Percentiles rank a stretch among this genome's conserved stretches.
phyloP scores from a whole-genome alignment of 92 coral and sea anemone species.

The Bergia puertoricense region DNA sequence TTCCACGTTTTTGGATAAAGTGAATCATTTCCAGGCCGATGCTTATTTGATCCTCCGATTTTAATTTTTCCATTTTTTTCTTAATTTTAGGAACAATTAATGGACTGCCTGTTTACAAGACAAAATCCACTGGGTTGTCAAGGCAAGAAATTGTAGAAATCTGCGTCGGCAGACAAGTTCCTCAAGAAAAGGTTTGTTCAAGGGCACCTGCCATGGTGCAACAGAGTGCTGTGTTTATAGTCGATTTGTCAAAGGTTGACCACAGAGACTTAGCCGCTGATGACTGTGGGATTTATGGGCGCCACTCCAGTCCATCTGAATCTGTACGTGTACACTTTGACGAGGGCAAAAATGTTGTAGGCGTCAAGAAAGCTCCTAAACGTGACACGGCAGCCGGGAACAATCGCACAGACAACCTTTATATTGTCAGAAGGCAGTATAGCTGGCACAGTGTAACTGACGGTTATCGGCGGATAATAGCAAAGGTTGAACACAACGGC shows the following conservation, averaged over 20 bases:
- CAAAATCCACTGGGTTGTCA: conserved; percentile 39
- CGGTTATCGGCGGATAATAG: conserved; percentile 35
- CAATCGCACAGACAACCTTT: neutral
- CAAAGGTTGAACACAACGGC: conserved; percentile 31
- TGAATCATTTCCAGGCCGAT: too few relatives aligned
- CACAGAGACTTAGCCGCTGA: conserved; percentile 54
- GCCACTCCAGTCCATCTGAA: conserved; percentile 65
- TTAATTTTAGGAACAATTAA: neutral
- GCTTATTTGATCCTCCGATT: neutral
- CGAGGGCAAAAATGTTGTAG: conserved; percentile 22
- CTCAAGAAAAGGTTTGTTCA: conserved; percentile 42
- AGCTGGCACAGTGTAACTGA: conserved; percentile 51
- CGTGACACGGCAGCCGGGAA: conserved; percentile 4
- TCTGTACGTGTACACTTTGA: conserved; percentile 19
- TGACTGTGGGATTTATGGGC: conserved; percentile 62
- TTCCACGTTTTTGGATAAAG: too few relatives aligned
- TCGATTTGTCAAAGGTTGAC: conserved; percentile 48
- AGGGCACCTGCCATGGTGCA: conserved; percentile 36
- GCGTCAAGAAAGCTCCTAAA: neutral
- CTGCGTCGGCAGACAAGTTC: conserved; percentile 48
- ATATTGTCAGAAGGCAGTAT: conserved; percentile 26
- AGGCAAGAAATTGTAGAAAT: conserved; percentile 49
- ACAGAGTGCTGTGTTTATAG: conserved; percentile 58
- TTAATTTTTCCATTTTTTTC: neutral
- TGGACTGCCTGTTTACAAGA: conserved; percentile 46